These are phyloP conservation scores for Pollenia angustigena DNA, from an alignment of 2,888 invertebrate genomes.

Conservation along the genomic window DNA sequence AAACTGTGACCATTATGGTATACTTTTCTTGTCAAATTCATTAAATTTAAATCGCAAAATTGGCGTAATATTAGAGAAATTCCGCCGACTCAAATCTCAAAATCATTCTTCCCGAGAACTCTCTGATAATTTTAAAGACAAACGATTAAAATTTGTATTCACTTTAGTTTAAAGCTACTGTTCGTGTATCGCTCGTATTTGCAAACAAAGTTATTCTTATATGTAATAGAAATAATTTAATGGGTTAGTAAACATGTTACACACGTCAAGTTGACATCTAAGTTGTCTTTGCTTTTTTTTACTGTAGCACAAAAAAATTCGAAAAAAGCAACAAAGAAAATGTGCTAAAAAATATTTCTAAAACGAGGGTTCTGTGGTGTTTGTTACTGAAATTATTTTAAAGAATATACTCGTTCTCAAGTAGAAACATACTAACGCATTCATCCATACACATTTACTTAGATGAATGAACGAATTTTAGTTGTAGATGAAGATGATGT, in stretches of 20 bases:
- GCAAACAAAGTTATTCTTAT: constrained; percentile 4
- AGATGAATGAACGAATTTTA: not conserved
- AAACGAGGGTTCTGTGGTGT: constrained; percentile 1
- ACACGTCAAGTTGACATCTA: constrained; percentile 66
- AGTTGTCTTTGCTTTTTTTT: constrained; percentile 27
- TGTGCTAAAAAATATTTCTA: not conserved
- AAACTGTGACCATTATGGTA: too few relatives aligned
- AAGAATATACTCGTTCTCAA: not conserved
- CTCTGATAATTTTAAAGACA: too few relatives aligned
- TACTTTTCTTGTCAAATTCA: too few relatives aligned
- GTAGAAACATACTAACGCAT: not conserved
- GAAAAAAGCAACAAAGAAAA: not conserved
- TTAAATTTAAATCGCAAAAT: too few relatives aligned
- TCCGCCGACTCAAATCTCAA: too few relatives aligned
- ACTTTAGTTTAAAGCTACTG: not conserved
- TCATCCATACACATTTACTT: not conserved
- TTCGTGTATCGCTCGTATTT: not conserved
- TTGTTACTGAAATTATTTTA: not conserved
- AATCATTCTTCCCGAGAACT: too few relatives aligned
- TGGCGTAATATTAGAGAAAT: too few relatives aligned
- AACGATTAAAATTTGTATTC: too few relatives aligned
- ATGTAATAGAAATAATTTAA: constrained; percentile 57
- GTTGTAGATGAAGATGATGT: constrained; percentile 2
- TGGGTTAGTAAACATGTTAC: constrained; percentile 69
- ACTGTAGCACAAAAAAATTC: not conserved